Conservation (phyloP, 2,888 invertebrate species). For the Lypha dubia region DNA sequence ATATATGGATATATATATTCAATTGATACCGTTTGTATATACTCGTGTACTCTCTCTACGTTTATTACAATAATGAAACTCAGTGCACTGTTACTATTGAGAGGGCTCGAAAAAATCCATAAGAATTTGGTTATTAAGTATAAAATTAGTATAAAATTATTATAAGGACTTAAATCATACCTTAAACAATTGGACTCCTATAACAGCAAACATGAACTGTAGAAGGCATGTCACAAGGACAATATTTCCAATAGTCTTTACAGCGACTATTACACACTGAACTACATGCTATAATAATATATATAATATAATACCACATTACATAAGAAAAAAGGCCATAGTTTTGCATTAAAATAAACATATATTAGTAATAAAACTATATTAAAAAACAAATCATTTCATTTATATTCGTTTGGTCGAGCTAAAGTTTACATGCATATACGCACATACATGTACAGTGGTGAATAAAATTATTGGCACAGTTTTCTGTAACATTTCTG, state of each 20-base stretch:
- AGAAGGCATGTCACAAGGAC: constrained; percentile 99
- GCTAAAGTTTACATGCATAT: neutral
- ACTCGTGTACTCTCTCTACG: too few species aligned
- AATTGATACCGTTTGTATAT: too few species aligned
- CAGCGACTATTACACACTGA: constrained; percentile 99
- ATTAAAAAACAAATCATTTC: constrained; percentile 36
- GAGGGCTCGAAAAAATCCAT: neutral
- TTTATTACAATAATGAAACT: neutral
- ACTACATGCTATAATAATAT: constrained; percentile 95
- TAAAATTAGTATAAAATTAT: constrained; percentile 1
- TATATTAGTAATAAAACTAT: constrained; percentile 1
- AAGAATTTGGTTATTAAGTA: too few species aligned
- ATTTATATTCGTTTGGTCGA: neutral
- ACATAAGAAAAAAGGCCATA: constrained; percentile 50
- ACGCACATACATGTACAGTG: neutral
- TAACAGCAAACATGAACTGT: constrained; percentile 99
- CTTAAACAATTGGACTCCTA: constrained; percentile 99
- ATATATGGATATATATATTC: too few species aligned
- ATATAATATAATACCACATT: constrained; percentile 58
- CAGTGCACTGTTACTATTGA: neutral
- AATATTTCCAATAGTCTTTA: constrained; percentile 99
- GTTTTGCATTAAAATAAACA: constrained; percentile 8
- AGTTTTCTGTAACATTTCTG: too few species aligned
- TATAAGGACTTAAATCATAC: constrained; percentile 85
- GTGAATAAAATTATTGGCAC: neutral